A percentile compares a stretch with the other conserved stretches of the same genome.
Conservation (phyloP, 2,888 invertebrate species). For the Auanema freiburgensis region DNA sequence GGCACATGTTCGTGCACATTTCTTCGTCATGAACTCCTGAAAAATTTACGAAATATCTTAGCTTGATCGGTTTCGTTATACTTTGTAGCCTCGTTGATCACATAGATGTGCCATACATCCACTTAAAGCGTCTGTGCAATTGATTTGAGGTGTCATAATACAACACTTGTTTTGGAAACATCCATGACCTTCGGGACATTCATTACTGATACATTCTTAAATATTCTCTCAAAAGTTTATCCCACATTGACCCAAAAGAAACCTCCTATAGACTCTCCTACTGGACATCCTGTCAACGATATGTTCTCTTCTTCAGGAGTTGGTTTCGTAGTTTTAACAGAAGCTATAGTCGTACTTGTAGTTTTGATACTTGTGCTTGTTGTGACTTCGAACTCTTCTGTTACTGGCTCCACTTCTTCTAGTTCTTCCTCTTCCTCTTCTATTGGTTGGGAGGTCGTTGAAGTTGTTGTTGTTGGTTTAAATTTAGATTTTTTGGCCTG, state of each 20-base stretch:
- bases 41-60: neutral
- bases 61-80: neutral
- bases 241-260: neutral
- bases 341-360: neutral
- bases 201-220: conserved; percentile 32
- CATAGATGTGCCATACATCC: conserved; percentile 47
- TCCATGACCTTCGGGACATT: conserved; percentile 51
- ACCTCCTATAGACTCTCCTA: conserved; percentile 52
- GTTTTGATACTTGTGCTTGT: neutral
- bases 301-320: conserved; percentile 18
- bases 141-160: conserved; percentile 50
- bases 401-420: conserved; percentile 11
- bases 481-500: conserved; percentile 3
- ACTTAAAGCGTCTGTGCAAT: conserved; percentile 45
- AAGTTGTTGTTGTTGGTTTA: conserved; percentile 5
- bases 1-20: conserved; percentile 51
- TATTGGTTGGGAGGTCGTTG: conserved; percentile 24
- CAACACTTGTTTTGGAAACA: conserved; percentile 52
- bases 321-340: conserved; percentile 3
- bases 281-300: conserved; percentile 34
- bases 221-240: too few relatives aligned
- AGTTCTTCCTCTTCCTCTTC: conserved; percentile 22
- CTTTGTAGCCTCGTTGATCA: conserved; percentile 40
- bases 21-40: conserved; percentile 49
- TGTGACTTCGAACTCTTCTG: conserved; percentile 1